Percentiles rank a stretch among this genome's conserved stretches.
Evolutionary conservation across 2,113 vertebrate species (phyloP).

Genomic region (Barnardius zonarius): DNA sequence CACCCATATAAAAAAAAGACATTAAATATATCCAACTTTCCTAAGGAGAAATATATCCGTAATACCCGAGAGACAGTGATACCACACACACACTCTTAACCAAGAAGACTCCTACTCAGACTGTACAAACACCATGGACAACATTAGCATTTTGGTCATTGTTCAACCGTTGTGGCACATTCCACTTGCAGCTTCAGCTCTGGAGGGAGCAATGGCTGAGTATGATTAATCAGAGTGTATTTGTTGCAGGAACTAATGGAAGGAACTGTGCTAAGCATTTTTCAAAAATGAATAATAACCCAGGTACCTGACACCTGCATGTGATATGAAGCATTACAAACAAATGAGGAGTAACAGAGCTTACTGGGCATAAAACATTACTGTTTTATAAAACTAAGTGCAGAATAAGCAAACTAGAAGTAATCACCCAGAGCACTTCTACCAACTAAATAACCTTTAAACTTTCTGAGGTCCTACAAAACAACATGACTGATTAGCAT

Average conservation of each 20-base stretch:
- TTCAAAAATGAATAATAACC: conserved; percentile 60
- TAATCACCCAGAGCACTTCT: conserved; percentile 53
- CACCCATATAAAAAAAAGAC: background rate
- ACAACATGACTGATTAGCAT: conserved; percentile 55
- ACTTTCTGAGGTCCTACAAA: conserved; percentile 48
- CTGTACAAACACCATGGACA: background rate
- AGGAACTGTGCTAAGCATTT: conserved; percentile 59
- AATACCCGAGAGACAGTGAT: background rate
- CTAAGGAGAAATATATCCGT: background rate
- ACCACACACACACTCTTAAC: too few species aligned
- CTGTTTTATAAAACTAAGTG: conserved; percentile 51
- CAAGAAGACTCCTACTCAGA: background rate
- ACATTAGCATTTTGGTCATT: rapidly evolving
- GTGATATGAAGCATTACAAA: conserved; percentile 64
- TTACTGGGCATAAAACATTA: conserved; percentile 54
- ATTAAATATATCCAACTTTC: background rate
- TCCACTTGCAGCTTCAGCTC: background rate
- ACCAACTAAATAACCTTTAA: conserved; percentile 66
- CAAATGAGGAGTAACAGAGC: conserved; percentile 64
- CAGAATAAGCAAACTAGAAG: conserved; percentile 54
- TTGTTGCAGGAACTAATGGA: conserved; percentile 31
- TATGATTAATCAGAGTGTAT: conserved; percentile 49
- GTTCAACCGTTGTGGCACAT: background rate
- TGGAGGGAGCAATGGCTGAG: conserved; percentile 1
- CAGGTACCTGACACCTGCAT: conserved; percentile 36